These are phyloP conservation scores for Cacatua alba DNA, from an alignment of 2,113 vertebrate genomes.

Conservation along the genomic window DNA sequence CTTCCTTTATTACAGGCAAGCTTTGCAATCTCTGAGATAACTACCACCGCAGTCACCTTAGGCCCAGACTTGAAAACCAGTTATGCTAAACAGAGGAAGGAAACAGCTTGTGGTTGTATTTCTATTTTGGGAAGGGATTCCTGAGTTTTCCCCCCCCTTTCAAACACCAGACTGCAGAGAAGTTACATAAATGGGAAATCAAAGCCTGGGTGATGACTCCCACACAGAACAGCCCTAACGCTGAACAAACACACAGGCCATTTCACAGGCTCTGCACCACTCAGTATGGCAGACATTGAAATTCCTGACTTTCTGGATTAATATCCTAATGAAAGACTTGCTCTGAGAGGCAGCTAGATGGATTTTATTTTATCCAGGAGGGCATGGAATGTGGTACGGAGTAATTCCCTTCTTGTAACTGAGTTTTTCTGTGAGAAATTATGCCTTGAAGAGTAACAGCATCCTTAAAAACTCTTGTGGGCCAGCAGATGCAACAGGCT, in stretches of 20 bases:
- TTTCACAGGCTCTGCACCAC: neutral
- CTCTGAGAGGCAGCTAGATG: neutral
- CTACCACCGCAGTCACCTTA: neutral
- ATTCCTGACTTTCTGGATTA: neutral
- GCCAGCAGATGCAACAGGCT: neutral
- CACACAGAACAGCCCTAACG: neutral
- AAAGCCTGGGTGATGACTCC: neutral
- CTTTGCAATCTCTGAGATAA: neutral
- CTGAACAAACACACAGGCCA: no score
- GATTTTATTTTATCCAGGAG: neutral
- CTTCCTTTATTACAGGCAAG: neutral
- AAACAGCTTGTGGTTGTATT: neutral
- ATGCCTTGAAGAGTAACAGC: neutral
- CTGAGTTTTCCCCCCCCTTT: neutral
- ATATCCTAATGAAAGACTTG: neutral
- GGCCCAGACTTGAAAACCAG: neutral
- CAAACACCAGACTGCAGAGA: neutral
- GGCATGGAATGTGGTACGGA: neutral
- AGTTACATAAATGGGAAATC: neutral
- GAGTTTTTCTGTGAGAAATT: neutral
- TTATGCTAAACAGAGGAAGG: neutral
- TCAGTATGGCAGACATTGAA: fast-evolving
- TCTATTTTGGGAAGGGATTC: neutral
- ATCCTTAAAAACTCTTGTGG: neutral
- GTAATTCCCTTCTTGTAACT: neutral